Evolutionary conservation across 2,797 vertebrate genomes (phyloP).

Genomic region (Buceros bicornis): DNA sequence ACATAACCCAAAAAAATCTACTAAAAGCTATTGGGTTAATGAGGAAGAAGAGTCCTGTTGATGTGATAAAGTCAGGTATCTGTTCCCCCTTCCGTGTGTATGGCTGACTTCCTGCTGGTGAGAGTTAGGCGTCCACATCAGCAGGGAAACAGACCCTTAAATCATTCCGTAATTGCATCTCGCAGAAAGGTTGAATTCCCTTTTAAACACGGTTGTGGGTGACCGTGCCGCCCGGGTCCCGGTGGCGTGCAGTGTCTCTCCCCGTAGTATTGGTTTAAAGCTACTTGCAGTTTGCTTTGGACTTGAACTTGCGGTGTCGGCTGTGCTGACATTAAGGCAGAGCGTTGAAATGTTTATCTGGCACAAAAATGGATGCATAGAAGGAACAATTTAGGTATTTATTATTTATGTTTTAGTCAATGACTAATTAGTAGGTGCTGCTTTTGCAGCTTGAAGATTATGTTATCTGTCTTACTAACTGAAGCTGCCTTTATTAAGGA

Average conservation of each 20-base stretch:
- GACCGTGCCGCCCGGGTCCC: not conserved
- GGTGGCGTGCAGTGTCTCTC: not conserved
- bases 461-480: constrained; percentile 88
- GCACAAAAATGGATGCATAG: constrained; percentile 75
- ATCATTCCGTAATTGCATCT: not conserved
- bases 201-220: constrained; percentile 43
- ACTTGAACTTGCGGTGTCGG: constrained; percentile 82
- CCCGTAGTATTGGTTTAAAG: constrained; percentile 35
- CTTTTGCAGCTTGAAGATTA: constrained; percentile 94
- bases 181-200: constrained; percentile 59
- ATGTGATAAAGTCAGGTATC: not conserved
- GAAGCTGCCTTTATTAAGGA: constrained; percentile 96
- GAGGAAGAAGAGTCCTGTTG: constrained; percentile 6
- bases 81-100: not conserved
- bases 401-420: constrained; percentile 99
- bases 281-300: constrained; percentile 79
- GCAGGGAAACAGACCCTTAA: not conserved
- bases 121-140: not conserved
- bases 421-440: constrained; percentile 98
- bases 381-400: constrained; percentile 90
- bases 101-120: not conserved
- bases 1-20: not conserved
- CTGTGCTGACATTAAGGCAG: constrained; percentile 76
- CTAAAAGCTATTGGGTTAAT: constrained; percentile 19
- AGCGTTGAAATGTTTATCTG: constrained; percentile 74